Base-by-base conservation (phyloP, 2,888 invertebrate species). In the Mythimna ferrago region DNA sequence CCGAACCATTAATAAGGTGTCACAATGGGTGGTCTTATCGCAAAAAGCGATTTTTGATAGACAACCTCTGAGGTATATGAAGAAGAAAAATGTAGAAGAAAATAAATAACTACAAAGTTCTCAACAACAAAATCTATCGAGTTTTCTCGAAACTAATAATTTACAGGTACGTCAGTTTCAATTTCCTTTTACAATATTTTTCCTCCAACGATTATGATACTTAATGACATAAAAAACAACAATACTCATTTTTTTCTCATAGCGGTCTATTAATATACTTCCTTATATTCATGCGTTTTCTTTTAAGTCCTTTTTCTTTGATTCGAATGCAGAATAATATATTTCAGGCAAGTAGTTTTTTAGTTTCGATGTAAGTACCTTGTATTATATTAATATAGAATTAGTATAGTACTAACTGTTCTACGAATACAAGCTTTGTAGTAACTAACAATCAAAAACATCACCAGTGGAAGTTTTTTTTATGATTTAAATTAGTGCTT, bases 111-210 rank as follows among this genome's bases (percentile, higher is more conserved):
- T 3, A 1, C 26, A 16, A 32, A 14, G 16, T 32, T 56, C 56
- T 54, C 9, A 10, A 51, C 19, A 51, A 7, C 7, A 51, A 51
- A 51, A 51, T 19, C 51, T 51, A 51, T 51, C 7, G 19, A 51
- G 19, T 53, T 53, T 48, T 53, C n/a, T 6, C n/a, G 51, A 53
- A 53, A 53, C 51, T 53, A n/a, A 53, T 9, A 2, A 19, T 53
- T 16, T n/a, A 51, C 7, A 14, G 7, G 3, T 6, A 19, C 5
- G 32, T 70, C 32, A 41, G 2, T n/a, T 44, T 64, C 32, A 35
- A 53, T 72, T 76, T 66, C 21, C 41, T 41, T 1, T 11, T 75
- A 2, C 41, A 53, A n/a, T 1, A 19, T 54, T 57, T 41, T 62
- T 58, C 41, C 51, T 53, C 2, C 5, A 57, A 21, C 16, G 11